Conservation (phyloP, 2,113 vertebrate species). For the Bagarius yarrelli region DNA sequence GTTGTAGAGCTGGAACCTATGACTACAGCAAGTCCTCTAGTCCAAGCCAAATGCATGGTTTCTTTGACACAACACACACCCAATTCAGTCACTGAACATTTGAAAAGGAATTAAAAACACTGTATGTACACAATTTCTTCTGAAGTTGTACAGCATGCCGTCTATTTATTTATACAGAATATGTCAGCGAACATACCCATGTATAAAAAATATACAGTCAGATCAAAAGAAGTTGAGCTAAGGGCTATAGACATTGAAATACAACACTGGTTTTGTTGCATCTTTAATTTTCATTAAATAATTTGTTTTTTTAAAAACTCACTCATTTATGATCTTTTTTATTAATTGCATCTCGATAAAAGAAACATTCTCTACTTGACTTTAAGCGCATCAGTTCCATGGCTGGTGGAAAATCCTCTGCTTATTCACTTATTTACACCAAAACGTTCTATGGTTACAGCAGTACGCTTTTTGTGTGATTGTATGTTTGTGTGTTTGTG, state of each 20-base stretch:
- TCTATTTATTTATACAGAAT: conserved; percentile 78
- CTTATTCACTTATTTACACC: conserved; percentile 58
- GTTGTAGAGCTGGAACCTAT: conserved; percentile 74
- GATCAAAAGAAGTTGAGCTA: conserved; percentile 76
- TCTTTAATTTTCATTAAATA: conserved; percentile 48
- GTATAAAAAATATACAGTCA: conserved; percentile 78
- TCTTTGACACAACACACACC: conserved; percentile 75
- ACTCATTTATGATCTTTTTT: conserved; percentile 48
- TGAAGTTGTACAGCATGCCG: conserved; percentile 79
- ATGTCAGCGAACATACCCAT: conserved; percentile 71
- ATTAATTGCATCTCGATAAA: conserved; percentile 55
- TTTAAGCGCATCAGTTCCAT: conserved; percentile 52
- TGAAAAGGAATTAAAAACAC: conserved; percentile 83
- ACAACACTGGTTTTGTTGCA: conserved; percentile 68
- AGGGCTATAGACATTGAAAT: conserved; percentile 74
- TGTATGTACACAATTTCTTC: conserved; percentile 77
- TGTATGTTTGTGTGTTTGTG: conserved; percentile 15
- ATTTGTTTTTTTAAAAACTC: conserved; percentile 53
- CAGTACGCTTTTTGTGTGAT: conserved; percentile 31
- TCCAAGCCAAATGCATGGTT: conserved; percentile 76
- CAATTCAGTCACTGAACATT: conserved; percentile 78
- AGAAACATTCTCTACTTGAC: conserved; percentile 56
- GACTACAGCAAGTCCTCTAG: conserved; percentile 73
- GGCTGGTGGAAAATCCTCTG: conserved; percentile 52
- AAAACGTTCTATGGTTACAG: conserved; percentile 32